Evolutionary conservation across 2,888 invertebrate species (phyloP), one percentile per base, ranked within the genome.

Genomic region (Pollenia angustigena): DNA sequence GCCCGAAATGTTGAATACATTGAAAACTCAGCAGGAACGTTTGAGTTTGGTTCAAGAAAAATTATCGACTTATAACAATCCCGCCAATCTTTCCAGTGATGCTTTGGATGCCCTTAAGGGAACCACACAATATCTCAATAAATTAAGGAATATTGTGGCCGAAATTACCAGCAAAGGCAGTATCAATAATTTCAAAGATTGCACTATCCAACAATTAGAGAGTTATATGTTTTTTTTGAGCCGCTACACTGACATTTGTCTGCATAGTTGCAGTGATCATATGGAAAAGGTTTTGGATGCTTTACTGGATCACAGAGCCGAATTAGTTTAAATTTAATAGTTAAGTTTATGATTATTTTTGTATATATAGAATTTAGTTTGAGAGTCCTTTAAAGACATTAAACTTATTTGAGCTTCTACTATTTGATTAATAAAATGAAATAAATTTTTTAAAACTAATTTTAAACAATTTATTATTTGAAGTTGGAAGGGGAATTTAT

Each of bases 161-260:
- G 88, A 90, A 44, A 93, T 92, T 54, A 90, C 91, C 1, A 89
- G 89, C 14, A 89, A 92, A 10, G 91, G 90, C 3, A 88, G 88
- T 11, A 88, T 84, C n/a, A 87, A 82, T 1, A 91, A 91, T n/a
- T 92, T 92, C 58, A 88, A 89, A 0, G 71, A 89, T 8, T 92
- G 91, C 58, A 88, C 90, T 8, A 78, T 89, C 62, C 89, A 90
- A 12, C 90, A 92, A 76, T 88, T 92, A 54, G 91, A 93, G 83
- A 90, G 89, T 68, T 93, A 91, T 40, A 89, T 92, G 89, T 91
- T 90, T 56, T 91, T 91, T 50, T 85, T 93, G 7, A 89, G 89
- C 8, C 90, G 91, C 14, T 92, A 93, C 81, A 91, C 92, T 14
- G 91, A 92, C 79, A 87, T 90, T 2, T 92, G 92, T 58, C 72